Conservation (phyloP, 1,140 invertebrate genomes). For the Theocolax elegans region DNA sequence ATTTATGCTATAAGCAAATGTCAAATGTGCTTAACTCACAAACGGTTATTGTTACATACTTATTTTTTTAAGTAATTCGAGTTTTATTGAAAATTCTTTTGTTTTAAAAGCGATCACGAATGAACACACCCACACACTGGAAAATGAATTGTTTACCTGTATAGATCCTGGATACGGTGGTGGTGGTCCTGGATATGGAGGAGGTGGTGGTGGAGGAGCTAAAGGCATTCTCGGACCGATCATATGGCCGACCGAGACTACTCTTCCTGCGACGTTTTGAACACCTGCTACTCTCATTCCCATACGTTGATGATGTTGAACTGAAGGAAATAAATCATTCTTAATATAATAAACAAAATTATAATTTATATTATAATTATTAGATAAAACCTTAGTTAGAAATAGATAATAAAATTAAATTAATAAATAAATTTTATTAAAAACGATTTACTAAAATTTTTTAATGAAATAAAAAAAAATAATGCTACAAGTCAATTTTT, state of each 20-base stretch:
- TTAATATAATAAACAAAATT: too few species aligned
- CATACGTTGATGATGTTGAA: slow-evolving; percentile 59
- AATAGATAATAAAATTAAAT: too few species aligned
- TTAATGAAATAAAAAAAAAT: too few species aligned
- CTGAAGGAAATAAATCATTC: slow-evolving; percentile 36
- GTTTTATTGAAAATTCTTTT: slow-evolving; percentile 35
- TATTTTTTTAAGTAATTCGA: slow-evolving; percentile 45
- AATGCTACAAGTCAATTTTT: too few species aligned
- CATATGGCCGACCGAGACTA: slow-evolving; percentile 64
- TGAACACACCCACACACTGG: background rate
- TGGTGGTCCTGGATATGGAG: slow-evolving; percentile 74
- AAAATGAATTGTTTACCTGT: slow-evolving; percentile 54
- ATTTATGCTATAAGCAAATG: slow-evolving; percentile 24
- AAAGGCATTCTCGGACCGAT: slow-evolving; percentile 64
- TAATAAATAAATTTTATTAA: too few species aligned
- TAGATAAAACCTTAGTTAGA: too few species aligned
- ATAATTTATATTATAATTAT: too few species aligned
- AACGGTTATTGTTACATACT: too few species aligned
- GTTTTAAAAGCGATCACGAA: slow-evolving; percentile 16
- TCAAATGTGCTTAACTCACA: slow-evolving; percentile 18
- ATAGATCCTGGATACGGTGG: slow-evolving; percentile 63
- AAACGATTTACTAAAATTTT: too few species aligned
- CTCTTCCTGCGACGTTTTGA: slow-evolving; percentile 59
- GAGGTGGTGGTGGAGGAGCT: slow-evolving; percentile 73
- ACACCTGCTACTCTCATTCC: slow-evolving; percentile 60